Percentiles rank a stretch among this genome's conserved stretches.
phyloP scores from a whole-genome alignment of 2,797 vertebrate genomes.

The Phoxinus dragarum region DNA sequence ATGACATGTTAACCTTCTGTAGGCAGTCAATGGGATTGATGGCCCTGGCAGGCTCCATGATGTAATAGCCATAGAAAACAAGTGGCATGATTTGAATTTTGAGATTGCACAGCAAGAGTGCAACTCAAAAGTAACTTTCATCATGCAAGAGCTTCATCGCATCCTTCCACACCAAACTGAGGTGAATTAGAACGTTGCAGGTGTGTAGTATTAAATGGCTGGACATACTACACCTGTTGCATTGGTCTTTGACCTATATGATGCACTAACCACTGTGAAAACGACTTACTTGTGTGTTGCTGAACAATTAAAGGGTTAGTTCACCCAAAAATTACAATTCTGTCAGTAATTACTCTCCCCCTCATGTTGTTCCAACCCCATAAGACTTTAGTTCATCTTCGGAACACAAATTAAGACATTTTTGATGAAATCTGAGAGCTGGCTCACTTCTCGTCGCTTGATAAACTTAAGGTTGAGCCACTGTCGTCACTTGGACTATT shows the following conservation, averaged over 20 bases:
- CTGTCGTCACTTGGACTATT: too few relatives aligned
- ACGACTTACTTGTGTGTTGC: not conserved
- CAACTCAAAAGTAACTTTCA: constrained; percentile 49
- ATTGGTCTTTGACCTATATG: not conserved
- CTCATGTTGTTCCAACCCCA: too few relatives aligned
- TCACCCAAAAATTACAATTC: too few relatives aligned
- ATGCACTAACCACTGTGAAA: not conserved
- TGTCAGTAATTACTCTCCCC: too few relatives aligned
- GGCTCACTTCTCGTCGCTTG: too few relatives aligned
- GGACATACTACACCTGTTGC: not conserved
- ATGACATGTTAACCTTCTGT: constrained; percentile 70
- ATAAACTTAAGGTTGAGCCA: too few relatives aligned
- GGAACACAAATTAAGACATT: too few relatives aligned
- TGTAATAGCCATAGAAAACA: constrained; percentile 63
- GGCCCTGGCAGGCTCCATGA: constrained; percentile 41
- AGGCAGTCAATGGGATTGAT: constrained; percentile 67
- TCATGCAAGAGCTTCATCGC: not conserved
- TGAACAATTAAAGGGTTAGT: too few relatives aligned
- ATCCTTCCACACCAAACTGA: not conserved
- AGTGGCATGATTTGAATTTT: constrained; percentile 62
- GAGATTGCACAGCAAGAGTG: constrained; percentile 37
- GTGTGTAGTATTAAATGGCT: not conserved
- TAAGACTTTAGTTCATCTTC: too few relatives aligned
- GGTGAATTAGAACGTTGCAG: not conserved
- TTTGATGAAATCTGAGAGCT: too few relatives aligned